A percentile compares a stretch with the other conserved stretches of the same genome.
Evolutionary conservation across 2,113 vertebrate species (phyloP).

Genomic region (Eulemur rufifrons): DNA sequence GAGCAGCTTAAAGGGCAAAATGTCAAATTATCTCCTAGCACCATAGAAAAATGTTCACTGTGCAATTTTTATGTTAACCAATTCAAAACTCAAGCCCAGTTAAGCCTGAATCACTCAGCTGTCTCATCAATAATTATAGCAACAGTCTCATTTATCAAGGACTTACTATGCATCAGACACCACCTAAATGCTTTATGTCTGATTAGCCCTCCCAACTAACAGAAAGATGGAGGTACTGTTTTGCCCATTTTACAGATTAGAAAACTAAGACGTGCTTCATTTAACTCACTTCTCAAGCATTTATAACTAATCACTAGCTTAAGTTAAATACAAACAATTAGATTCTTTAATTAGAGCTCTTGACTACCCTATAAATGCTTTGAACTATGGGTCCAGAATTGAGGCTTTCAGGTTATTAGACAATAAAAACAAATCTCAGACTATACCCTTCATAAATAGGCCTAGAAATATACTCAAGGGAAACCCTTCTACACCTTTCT

Average conservation of each 20-base stretch:
- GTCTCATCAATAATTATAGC: constrained; percentile 16
- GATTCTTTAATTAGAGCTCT: not conserved
- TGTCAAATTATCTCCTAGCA: not conserved
- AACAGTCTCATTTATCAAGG: constrained; percentile 46
- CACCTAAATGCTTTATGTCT: not conserved
- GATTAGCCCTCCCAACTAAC: not conserved
- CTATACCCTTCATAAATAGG: not conserved
- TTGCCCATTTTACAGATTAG: not conserved
- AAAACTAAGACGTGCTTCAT: not conserved
- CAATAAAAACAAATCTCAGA: not conserved
- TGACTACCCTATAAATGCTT: not conserved
- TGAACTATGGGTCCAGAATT: not conserved
- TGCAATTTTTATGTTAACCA: constrained; percentile 41
- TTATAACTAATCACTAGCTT: not conserved
- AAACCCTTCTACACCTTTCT: not conserved
- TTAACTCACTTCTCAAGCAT: not conserved
- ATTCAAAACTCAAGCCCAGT: constrained; percentile 9
- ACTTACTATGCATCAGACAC: not conserved
- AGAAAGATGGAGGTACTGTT: not conserved
- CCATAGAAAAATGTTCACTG: not conserved
- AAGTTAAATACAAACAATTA: constrained; percentile 43
- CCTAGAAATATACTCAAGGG: not conserved
- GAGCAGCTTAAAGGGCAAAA: constrained; percentile 22
- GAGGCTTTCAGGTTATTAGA: not conserved
- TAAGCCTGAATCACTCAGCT: not conserved